Conservation (phyloP, 2,888 invertebrate genomes). For the Rotaria sp. region DNA sequence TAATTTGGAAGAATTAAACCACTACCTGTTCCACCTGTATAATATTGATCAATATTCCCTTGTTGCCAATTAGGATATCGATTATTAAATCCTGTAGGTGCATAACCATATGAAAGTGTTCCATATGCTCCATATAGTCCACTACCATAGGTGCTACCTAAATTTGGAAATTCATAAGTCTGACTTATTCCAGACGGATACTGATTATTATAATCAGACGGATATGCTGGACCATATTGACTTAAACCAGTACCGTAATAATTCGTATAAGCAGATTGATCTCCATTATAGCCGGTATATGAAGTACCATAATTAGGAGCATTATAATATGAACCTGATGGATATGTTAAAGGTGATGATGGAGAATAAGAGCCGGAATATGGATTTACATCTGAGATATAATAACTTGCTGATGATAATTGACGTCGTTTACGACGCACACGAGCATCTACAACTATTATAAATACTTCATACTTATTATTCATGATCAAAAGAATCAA, state of each 20-base stretch:
- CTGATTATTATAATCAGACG: background rate
- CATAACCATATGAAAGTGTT: background rate
- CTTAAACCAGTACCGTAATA: background rate
- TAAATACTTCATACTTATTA: background rate
- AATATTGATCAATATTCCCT: background rate
- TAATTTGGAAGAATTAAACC: background rate
- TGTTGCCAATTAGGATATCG: background rate
- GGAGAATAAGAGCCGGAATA: background rate
- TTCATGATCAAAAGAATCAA: background rate
- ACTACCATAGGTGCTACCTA: background rate
- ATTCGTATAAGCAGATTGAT: background rate
- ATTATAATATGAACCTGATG: background rate
- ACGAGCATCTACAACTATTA: background rate
- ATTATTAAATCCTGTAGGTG: background rate
- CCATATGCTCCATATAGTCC: background rate
- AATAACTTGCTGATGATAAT: background rate
- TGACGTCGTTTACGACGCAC: background rate
- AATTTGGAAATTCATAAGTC: background rate
- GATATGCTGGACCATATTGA: background rate
- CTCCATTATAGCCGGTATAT: background rate
- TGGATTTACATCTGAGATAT: background rate
- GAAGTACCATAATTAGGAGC: background rate
- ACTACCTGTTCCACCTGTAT: constrained; percentile 11
- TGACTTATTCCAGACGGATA: background rate
- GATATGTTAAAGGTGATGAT: background rate